Conservation (phyloP, 1,140 invertebrate genomes). For the Gonioctena quinquepunctata region DNA sequence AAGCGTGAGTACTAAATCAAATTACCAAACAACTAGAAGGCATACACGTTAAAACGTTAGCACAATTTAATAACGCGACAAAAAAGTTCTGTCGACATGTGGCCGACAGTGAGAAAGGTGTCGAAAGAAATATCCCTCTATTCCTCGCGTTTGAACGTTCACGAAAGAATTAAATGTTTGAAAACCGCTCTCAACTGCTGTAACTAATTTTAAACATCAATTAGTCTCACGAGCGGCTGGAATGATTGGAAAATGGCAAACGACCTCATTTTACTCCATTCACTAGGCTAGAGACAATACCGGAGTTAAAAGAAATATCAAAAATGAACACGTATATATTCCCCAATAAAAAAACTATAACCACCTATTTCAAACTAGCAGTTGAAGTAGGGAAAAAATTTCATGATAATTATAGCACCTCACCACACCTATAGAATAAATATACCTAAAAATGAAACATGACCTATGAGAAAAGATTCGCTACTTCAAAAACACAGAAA, state of each 20-base stretch:
- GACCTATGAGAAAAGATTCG: too few species aligned
- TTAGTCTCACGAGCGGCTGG: not conserved
- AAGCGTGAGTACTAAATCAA: not conserved
- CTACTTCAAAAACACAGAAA: too few species aligned
- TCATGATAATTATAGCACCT: too few species aligned
- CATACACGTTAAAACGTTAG: not conserved
- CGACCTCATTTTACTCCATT: not conserved
- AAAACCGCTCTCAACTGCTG: not conserved
- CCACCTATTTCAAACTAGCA: too few species aligned
- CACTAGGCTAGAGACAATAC: too few species aligned
- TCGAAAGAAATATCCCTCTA: slow-evolving; percentile 7
- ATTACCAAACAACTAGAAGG: not conserved
- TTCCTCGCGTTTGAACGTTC: not conserved
- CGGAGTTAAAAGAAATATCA: too few species aligned
- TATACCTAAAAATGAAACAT: too few species aligned
- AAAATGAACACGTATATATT: too few species aligned
- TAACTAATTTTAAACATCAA: not conserved
- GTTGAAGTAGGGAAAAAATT: too few species aligned
- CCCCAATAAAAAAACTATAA: too few species aligned
- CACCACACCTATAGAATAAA: too few species aligned
- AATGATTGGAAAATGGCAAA: not conserved
- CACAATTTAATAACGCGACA: slow-evolving; percentile 3
- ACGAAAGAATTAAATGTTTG: not conserved
- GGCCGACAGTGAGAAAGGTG: not conserved
- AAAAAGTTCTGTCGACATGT: not conserved